phyloP scores from a whole-genome alignment of 1,140 invertebrate genomes.

The Trachymyrmex cornetzi region DNA sequence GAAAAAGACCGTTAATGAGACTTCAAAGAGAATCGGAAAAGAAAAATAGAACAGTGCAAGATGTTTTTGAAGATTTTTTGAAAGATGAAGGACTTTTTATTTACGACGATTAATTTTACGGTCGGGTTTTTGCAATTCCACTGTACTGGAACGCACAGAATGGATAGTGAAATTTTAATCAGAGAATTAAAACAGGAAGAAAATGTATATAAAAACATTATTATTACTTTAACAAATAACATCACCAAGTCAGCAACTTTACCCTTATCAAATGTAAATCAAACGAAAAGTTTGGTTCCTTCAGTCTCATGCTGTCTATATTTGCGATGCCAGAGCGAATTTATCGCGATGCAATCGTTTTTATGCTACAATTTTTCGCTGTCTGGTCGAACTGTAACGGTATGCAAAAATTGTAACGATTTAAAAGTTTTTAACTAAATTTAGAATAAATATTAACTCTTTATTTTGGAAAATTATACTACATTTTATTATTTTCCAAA shows the following conservation, averaged over 20 bases:
- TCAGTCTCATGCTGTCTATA: not conserved
- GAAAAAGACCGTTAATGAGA: conserved; percentile 59
- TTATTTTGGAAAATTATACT: too few species aligned
- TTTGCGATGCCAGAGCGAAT: not conserved
- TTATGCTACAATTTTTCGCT: not conserved
- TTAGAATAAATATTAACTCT: too few species aligned
- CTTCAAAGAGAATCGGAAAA: conserved; percentile 20
- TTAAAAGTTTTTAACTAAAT: too few species aligned
- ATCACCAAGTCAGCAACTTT: conserved; percentile 8
- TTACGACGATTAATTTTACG: conserved; percentile 9
- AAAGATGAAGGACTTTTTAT: conserved; percentile 28
- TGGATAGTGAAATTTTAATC: conserved; percentile 7
- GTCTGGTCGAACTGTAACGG: too few species aligned
- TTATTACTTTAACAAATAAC: conserved; percentile 52
- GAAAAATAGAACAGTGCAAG: conserved; percentile 29
- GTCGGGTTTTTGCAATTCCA: not conserved
- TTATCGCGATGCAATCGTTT: not conserved
- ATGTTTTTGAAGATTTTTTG: conserved; percentile 47
- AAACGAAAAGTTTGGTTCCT: not conserved
- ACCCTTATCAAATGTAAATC: not conserved
- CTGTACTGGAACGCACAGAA: not conserved
- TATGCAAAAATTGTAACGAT: not conserved
- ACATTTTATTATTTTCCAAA: too few species aligned
- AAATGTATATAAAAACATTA: not conserved
- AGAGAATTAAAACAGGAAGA: not conserved